Base-by-base conservation (phyloP, 92 coral and sea anemone genomes). In the Porites cylindrica region DNA sequence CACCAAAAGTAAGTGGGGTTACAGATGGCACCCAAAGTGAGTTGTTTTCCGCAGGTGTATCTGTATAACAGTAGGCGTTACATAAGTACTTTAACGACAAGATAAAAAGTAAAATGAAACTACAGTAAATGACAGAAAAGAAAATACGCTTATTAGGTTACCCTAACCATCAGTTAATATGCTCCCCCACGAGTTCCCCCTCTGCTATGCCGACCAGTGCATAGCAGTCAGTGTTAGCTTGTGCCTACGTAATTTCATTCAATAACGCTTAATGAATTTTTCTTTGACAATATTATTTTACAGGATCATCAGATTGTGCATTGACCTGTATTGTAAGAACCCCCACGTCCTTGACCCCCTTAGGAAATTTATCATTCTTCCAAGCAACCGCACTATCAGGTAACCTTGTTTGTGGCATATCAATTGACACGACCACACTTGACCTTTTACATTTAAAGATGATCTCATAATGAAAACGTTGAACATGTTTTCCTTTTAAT, bases 1-100 rank as follows among this genome's bases (percentile, higher is more conserved):
- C 10, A 61, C 75, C 20, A 81, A 14, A 32, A 70, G 54, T 26
- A 72, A 70, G 3, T 29, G 7, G 2, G 86, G 78, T 3, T 82
- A 82, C 86, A 26, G 91, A 18, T 82, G 91, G 88, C 91, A 88
- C n/a, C 91, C 91, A 4, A 88, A 72, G 91, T 88, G 65, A 53
- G 84, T 50, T 54, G 4, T 61, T 59, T 26, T 26, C 29, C 56
- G 10, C 51, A 7, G 29, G 18, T 71, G 8, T 43, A 38, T 29
- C 6, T 38, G 6, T 24, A 14, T 5, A 7, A 10, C n/a, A n/a
- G n/a, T 6, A 18, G 38, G 20, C 13, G 21, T 16, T 71, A 16
- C 1, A 71, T 1, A 13, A 54, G 60, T 9, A 54, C 13, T 9
- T 54, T 13, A 54, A 8, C 60, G 10, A 54, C 2, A 13, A 54